Evolutionary conservation across 2,113 vertebrate species (phyloP).

Genomic region (Podiceps cristatus): DNA sequence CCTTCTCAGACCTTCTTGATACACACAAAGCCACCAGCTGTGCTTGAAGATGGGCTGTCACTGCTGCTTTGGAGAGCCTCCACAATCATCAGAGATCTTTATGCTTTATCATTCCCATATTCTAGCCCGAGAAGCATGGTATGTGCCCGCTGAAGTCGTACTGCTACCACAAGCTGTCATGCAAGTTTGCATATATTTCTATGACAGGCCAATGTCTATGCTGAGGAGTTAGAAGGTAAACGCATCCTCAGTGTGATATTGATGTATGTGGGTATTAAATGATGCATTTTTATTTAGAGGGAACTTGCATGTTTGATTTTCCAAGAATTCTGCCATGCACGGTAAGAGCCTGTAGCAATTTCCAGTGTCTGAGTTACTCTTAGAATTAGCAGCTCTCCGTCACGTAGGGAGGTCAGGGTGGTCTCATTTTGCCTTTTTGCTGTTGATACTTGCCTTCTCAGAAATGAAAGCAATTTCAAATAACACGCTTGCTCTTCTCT

Average conservation of each 20-base stretch:
- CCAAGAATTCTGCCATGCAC: background rate
- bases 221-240: background rate
- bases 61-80: background rate
- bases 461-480: background rate
- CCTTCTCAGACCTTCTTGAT: background rate
- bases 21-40: background rate
- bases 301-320: background rate
- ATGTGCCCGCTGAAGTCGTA: background rate
- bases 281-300: background rate
- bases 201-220: background rate
- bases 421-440: background rate
- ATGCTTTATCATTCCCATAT: background rate
- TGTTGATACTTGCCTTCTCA: background rate
- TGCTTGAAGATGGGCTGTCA: background rate
- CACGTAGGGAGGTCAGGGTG: background rate
- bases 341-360: background rate
- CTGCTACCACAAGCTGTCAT: background rate
- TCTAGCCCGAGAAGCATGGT: background rate
- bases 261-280: background rate
- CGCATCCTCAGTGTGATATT: background rate
- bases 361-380: background rate
- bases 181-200: background rate
- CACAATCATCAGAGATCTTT: background rate
- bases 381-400: background rate
- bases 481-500: rapidly evolving